Evolutionary conservation across 2,113 vertebrate genomes (phyloP), one percentile per base, ranked within the genome.

Genomic region (Actenoides lindsayi): DNA sequence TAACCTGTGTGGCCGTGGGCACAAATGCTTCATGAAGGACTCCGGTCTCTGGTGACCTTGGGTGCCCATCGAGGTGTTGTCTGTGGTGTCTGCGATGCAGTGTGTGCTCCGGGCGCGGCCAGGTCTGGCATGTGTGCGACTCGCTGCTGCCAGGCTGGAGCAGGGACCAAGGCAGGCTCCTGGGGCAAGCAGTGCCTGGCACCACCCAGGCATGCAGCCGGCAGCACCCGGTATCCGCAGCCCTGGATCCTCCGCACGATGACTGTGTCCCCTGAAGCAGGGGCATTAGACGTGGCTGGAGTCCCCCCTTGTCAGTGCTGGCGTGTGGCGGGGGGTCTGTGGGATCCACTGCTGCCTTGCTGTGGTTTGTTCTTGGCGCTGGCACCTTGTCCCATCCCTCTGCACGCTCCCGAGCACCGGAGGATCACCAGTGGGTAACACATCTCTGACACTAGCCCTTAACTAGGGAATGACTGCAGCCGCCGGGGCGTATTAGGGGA

Each of bases 321-420:
- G 35, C 0, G 0, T n/a, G 50, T 12, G 69, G 7, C 0, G 0
- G 24, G 33, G 33, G 60, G 33, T 57, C 30, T 14, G 18, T 48
- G 59, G 63, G 35, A 76, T 6, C 12, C 4, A 0, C 44, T 0
- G 0, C 19, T 1, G 20, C 20, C 4, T 71, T 4, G 0, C 6
- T 11, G 67, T 20, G 24, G 27, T 18, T 33, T 76, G 62, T 31
- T 41, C 48, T 13, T 28, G 71, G 19, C 53, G 54, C 62, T 2
- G 6, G 35, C 33, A 16, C 6, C 0, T 24, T 23, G n/a, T 14
- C 0, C 28, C 20, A 1, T 16, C 53, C 57, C 1, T 46, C 15
- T 21, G 57, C 70, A 30, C 6, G 2, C 60, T 19, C 25, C 59
- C 21, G 68, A 62, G 60, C 44, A 2, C 53, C 5, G 59, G 15